Base-by-base conservation (phyloP, 2,888 invertebrate genomes). In the Encarsia formosa region DNA sequence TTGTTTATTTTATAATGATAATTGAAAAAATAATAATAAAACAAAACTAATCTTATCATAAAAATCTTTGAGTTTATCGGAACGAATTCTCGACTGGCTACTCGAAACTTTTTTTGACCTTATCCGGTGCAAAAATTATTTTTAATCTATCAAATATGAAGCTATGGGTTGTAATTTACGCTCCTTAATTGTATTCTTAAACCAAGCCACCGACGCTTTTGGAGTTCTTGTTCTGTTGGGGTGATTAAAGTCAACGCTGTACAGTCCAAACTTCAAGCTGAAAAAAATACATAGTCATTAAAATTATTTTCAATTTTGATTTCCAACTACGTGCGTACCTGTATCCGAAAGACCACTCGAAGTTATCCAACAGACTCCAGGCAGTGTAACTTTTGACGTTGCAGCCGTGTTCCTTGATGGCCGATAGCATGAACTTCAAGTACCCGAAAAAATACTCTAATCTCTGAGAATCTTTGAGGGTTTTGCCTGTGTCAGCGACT, bases 231-330 rank as follows among this genome's bases (percentile, higher is more conserved):
- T 77, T 54, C 81, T 79, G 0, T 78, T 73, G 0, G 80, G 76
- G 59, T 79, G 80, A 2, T 73, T 69, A 65, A 85, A 85, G 65
- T 89, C 81, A 0, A 88, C 85, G 61, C 80, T 76, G 60, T 83
- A 84, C 0, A 88, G 61, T 9, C 88, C 88, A 70, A 85, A 88
- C 65, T 78, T 80, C 57, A 79, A 76, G 8, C 85, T 85, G 68
- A 49, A 79, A 78, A 18, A 35, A 18, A n/a, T 11, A n/a, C 5
- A 34, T 5, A 34, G 34, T 34, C 15, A 15, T 34, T 11, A n/a
- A 34, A 9, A 29, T 29, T 9, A n/a, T n/a, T n/a, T n/a, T n/a
- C n/a, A n/a, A n/a, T n/a, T n/a, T n/a, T n/a, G n/a, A n/a, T n/a
- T n/a, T n/a, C n/a, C n/a, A n/a, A n/a, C 20, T 19, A 19, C 11